Base-by-base conservation (phyloP, 2,797 vertebrate genomes). In the Peromyscus melanophrys region DNA sequence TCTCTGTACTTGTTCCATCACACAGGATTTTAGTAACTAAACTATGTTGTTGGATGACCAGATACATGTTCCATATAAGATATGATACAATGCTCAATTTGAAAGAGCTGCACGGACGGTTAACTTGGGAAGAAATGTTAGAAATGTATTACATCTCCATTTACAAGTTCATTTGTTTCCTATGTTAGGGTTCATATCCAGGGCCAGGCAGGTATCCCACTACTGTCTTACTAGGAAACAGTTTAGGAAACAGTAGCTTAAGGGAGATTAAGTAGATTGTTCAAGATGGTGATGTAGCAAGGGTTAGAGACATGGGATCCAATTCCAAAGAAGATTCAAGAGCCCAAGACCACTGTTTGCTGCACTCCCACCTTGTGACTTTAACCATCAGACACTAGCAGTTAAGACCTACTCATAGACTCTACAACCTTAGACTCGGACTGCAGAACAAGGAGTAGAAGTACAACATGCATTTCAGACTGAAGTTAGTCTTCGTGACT, bases 21-120 rank as follows among this genome's bases (percentile, higher is more conserved):
- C 81, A 93, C 76, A 75, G 23, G 37, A 34, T 67, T 89, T 52
- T 49, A 80, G 19, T 92, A 67, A 92, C 89, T 95, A 52, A 95
- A 94, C 95, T 89, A 10, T 81, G 49, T 63, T 67, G 92, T 89
- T 88, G 37, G 82, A 90, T 77, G 21, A 87, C 90, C 49, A 89
- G 95, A 80, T 65, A 23, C 57, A 55, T 83, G 82, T 94, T 88
- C 69, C 75, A 55, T 37, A 37, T 37, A 65, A 92, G 6, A 85
- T 95, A 46, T 46, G 76, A 94, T 43, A 83, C 90, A 89, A 96
- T 80, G n/a, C 69, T 89, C 52, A 96, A 84, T 96, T 96, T 90
- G 52, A 97, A 86, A 96, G 27, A 9, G 75, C 40, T 86, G 3
- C 4, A 82, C 4, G 73, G 49, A 73, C 6, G 65, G 21, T 67